These are phyloP conservation scores for Spinus pinus DNA, from an alignment of 2,797 vertebrate genomes.

Conservation along the genomic window DNA sequence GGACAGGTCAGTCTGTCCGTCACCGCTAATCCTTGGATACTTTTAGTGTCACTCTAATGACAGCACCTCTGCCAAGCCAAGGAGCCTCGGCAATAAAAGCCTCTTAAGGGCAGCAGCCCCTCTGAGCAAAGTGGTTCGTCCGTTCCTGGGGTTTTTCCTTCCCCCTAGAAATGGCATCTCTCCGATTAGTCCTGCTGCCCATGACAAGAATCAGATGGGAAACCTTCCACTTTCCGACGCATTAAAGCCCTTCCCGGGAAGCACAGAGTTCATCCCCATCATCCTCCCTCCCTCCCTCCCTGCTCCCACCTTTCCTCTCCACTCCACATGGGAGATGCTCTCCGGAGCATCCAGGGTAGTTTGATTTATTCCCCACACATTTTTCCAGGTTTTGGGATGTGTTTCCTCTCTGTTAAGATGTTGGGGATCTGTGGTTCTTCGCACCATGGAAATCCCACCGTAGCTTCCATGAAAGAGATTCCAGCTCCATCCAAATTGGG, in stretches of 20 bases:
- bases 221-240: slow-evolving; percentile 55
- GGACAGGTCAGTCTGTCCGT: slow-evolving; percentile 29
- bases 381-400: not conserved
- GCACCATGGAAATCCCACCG: not conserved
- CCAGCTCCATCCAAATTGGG: rapidly evolving
- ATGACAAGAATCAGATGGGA: slow-evolving; percentile 58
- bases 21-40: slow-evolving; percentile 40
- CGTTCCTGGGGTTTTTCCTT: not conserved
- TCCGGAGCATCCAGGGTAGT: not conserved
- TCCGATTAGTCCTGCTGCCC: slow-evolving; percentile 28
- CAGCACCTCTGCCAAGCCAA: slow-evolving; percentile 2
- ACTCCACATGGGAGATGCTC: not conserved
- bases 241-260: slow-evolving; percentile 50
- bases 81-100: slow-evolving; percentile 40
- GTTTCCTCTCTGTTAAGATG: not conserved
- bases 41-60: slow-evolving; percentile 73
- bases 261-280: not conserved
- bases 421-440: not conserved
- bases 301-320: not conserved
- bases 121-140: slow-evolving; percentile 45
- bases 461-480: too few species aligned
- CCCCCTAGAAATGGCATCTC: slow-evolving; percentile 51
- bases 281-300: not conserved
- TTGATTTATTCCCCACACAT: not conserved
- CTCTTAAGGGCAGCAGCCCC: slow-evolving; percentile 43